Evolutionary conservation across 2,113 vertebrate species (phyloP).

Genomic region (Bufo gargarizans): DNA sequence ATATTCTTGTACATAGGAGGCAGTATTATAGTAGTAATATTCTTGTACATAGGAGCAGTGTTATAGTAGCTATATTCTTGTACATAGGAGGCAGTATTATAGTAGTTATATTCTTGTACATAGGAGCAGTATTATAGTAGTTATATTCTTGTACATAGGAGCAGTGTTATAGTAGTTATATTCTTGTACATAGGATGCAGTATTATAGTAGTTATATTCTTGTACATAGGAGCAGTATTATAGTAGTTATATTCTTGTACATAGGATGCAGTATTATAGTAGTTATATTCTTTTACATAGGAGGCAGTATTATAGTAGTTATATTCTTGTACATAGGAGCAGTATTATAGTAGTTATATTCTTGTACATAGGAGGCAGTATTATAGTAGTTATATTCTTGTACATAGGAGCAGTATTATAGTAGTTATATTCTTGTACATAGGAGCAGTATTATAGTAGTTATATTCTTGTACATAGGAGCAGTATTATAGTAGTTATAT

Average conservation of each 20-base stretch:
- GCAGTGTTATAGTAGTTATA: constrained; percentile 15
- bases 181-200: not conserved
- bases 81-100: too few relatives aligned
- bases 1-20: too few relatives aligned
- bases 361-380: not conserved
- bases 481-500: too few relatives aligned
- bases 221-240: not conserved
- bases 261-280: not conserved
- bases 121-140: not conserved
- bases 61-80: too few relatives aligned
- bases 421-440: too few relatives aligned
- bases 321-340: not conserved
- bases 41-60: too few relatives aligned
- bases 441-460: too few relatives aligned
- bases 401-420: too few relatives aligned
- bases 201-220: constrained; percentile 8
- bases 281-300: not conserved
- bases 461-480: too few relatives aligned
- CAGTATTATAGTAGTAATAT: too few relatives aligned
- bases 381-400: too few relatives aligned
- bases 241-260: constrained; percentile 5
- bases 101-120: not conserved
- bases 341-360: not conserved
- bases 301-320: not conserved
- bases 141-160: not conserved